Base-by-base conservation (phyloP, 2,888 invertebrate genomes). In the Drosophila tripunctata region DNA sequence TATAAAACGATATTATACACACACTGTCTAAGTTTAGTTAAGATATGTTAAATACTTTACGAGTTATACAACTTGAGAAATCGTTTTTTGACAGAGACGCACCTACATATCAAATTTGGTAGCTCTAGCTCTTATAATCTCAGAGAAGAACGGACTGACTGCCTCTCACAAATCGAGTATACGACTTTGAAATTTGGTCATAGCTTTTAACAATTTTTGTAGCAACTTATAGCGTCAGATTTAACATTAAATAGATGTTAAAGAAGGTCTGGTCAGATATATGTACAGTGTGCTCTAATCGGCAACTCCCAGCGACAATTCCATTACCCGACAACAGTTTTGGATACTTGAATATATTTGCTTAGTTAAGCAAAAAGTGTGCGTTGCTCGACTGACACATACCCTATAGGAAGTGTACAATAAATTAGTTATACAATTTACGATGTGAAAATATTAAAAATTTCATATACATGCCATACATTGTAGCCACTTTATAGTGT, bases 291-390 rank as follows among this genome's bases (percentile, higher is more conserved):
- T 12, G 36, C 19, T 24, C 24, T 50, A 50, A 27, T 50, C 48
- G 36, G 4, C 51, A 40, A 21, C 51, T 19, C 38, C 19, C 51
- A 51, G 14, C 19, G 24, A 12, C 27, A 51, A 17, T 33, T 27
- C 45, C 55, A 36, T 55, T 45, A 19, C 24, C 36, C 14, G 36
- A 19, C 36, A 27, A 45, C 45, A 45, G 21, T 38, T 27, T 51
- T 51, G 15, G 36, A 21, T 38, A 33, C 33, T 30, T 33, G 22
- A 8, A 27, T 44, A 36, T 55, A 55, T 55, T 55, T 55, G 55
- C 45, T 55, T 55, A 55, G 55, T 55, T 55, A 45, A 44, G 44
- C 54, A 55, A 24, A 54, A 44, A 55, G 41, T 8, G 4, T 1
- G 2, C 8, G n/a, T 14, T 7, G 22, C 15, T 4, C 17, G 24